Evolutionary conservation across 2,888 invertebrate genomes (phyloP).

Genomic region (Eudasyphora cyanicolor): DNA sequence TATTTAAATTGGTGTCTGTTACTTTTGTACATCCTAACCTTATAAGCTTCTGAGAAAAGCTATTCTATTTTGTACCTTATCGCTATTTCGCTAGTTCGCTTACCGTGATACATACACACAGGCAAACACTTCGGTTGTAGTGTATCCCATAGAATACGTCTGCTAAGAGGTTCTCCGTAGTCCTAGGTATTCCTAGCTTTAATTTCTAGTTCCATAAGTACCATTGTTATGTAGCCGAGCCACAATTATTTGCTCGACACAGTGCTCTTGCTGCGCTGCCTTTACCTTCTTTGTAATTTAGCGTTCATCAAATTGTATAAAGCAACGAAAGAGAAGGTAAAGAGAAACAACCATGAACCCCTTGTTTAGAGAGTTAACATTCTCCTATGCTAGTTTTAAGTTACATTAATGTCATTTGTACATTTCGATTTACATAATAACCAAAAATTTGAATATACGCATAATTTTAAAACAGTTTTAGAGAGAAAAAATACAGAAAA

Average conservation of each 20-base stretch:
- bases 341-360: not conserved
- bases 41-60: not conserved
- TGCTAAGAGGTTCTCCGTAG: constrained; percentile 37
- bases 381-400: constrained; percentile 60
- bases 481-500: constrained; percentile 26
- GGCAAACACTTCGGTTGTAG: constrained; percentile 15
- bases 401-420: constrained; percentile 67
- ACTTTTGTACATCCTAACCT: constrained; percentile 47
- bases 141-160: constrained; percentile 22
- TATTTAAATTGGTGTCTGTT: constrained; percentile 71
- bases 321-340: constrained; percentile 23
- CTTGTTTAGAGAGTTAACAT: constrained; percentile 10
- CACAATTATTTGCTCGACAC: not conserved
- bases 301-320: constrained; percentile 22
- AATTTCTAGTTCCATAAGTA: constrained; percentile 2
- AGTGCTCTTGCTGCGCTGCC: constrained; percentile 27
- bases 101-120: constrained; percentile 27
- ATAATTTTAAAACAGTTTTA: constrained; percentile 23
- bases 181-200: constrained; percentile 20
- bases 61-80: constrained; percentile 14
- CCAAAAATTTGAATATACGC: constrained; percentile 66
- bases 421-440: constrained; percentile 68
- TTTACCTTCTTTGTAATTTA: constrained; percentile 16
- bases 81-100: not conserved
- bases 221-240: constrained; percentile 3